Evolutionary conservation across 2,888 invertebrate species (phyloP), one percentile per base, ranked within the genome.

Genomic region (Axea sp.): DNA sequence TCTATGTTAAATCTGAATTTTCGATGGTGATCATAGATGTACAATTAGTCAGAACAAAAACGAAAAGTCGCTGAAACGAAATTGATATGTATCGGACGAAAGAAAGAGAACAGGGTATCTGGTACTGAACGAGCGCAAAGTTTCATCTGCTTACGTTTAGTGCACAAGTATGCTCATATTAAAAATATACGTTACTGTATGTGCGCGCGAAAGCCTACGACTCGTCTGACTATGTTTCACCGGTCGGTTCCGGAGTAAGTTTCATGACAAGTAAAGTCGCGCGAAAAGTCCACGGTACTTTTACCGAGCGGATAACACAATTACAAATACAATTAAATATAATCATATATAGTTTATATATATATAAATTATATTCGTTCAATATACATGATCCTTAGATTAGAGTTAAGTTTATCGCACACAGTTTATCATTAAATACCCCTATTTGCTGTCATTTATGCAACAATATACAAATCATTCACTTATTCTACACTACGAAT

Each of bases 131-230:
- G 77, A 71, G 71, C 43, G 51, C 51, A 33, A 69, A 71, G 43
- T 53, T 53, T 51, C 39, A 33, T 11, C 24, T 43, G 28, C 43
- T 53, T 60, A 45, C 31, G 37, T 39, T 47, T 60, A 62, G 76
- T 81, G 80, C 81, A 81, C 75, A 76, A 72, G 73, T 82, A 80
- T 49, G 76, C 80, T 71, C 79, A 81, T 83, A 84, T 84, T 82
- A 83, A 84, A 84, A 84, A 84, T 84, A 84, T 84, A 82, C 82
- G 82, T 84, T 82, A 78, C 83, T 79, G 80, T 80, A 80, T 83
- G 81, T 77, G 80, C 77, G 81, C 79, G 77, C 81, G 78, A 71
- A 45, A 64, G 47, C 47, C 62, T 47, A 47, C 55, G 28, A 57
- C 55, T 57, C 35, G 41, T 62, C 12, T 57, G 39, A 62, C 59